Evolutionary conservation across 2,888 invertebrate species (phyloP).

Genomic region (Ophioninae sp.): DNA sequence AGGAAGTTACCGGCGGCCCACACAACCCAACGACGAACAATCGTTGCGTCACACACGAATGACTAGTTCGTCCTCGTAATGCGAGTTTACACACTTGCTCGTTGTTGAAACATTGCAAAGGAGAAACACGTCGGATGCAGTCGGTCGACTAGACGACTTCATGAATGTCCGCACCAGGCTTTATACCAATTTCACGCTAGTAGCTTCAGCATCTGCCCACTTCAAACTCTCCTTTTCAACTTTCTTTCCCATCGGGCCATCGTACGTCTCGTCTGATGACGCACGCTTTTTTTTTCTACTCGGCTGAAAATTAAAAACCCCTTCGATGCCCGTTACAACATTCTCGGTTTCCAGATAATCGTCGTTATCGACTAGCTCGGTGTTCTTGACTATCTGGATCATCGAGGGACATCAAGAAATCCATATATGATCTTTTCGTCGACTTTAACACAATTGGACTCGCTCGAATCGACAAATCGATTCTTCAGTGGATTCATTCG

Average conservation of each 20-base stretch:
- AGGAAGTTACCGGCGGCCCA: constrained; percentile 70
- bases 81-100: constrained; percentile 69
- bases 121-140: constrained; percentile 77
- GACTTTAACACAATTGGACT: too few relatives aligned
- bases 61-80: constrained; percentile 81
- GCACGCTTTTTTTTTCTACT: not conserved
- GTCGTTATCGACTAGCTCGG: too few relatives aligned
- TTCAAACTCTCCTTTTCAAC: not conserved
- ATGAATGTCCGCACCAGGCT: constrained; percentile 12
- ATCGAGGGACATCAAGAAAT: too few relatives aligned
- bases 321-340: not conserved
- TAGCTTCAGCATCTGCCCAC: not conserved
- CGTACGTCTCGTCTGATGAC: not conserved
- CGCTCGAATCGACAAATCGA: too few relatives aligned
- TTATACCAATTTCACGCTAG: constrained; percentile 9
- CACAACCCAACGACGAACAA: constrained; percentile 73
- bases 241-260: too few relatives aligned
- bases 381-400: too few relatives aligned
- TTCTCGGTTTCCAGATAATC: too few relatives aligned
- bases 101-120: constrained; percentile 65
- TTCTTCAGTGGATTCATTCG: too few relatives aligned
- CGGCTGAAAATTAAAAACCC: not conserved
- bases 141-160: constrained; percentile 65
- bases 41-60: constrained; percentile 82
- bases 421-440: too few relatives aligned